phyloP scores from a whole-genome alignment of 2,113 vertebrate genomes.

The Myiagra hebetior region DNA sequence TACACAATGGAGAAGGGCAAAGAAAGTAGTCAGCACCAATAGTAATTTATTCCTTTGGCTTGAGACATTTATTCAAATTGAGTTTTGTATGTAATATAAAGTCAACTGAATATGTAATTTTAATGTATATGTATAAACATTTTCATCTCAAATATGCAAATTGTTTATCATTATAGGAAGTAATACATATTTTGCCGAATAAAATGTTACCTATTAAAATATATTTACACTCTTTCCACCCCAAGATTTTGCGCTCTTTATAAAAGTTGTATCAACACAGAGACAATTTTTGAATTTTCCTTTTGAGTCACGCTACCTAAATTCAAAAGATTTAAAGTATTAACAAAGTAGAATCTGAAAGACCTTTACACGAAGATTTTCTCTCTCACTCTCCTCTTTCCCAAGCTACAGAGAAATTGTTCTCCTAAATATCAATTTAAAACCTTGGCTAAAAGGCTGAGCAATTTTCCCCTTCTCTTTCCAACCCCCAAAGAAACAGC shows the following conservation, averaged over 20 bases:
- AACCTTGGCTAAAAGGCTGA: slow-evolving; percentile 27
- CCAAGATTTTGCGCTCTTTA: slow-evolving; percentile 41
- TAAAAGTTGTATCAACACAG: slow-evolving; percentile 60
- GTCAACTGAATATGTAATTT: slow-evolving; percentile 74
- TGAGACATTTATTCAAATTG: slow-evolving; percentile 74
- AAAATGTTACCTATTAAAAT: slow-evolving; percentile 74
- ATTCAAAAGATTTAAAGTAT: slow-evolving; percentile 58
- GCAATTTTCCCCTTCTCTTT: slow-evolving; percentile 14
- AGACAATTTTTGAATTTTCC: slow-evolving; percentile 37
- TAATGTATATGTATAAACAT: slow-evolving; percentile 73
- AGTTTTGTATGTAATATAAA: slow-evolving; percentile 71
- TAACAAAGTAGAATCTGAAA: slow-evolving; percentile 8
- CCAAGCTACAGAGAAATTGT: background rate
- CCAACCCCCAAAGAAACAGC: background rate
- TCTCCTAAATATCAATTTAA: slow-evolving; percentile 23
- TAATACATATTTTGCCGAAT: slow-evolving; percentile 71
- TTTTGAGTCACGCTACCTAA: background rate
- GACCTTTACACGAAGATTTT: background rate
- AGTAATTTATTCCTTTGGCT: slow-evolving; percentile 70
- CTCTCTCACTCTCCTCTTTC: background rate
- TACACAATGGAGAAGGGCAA: slow-evolving; percentile 67
- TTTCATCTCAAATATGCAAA: slow-evolving; percentile 70
- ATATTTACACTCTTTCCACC: slow-evolving; percentile 39
- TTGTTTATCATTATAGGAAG: slow-evolving; percentile 74
- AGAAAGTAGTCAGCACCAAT: slow-evolving; percentile 52